Evolutionary conservation across 2,797 vertebrate genomes (phyloP), one percentile per base, ranked within the genome.

Genomic region (Rhinatrema bivittatum): DNA sequence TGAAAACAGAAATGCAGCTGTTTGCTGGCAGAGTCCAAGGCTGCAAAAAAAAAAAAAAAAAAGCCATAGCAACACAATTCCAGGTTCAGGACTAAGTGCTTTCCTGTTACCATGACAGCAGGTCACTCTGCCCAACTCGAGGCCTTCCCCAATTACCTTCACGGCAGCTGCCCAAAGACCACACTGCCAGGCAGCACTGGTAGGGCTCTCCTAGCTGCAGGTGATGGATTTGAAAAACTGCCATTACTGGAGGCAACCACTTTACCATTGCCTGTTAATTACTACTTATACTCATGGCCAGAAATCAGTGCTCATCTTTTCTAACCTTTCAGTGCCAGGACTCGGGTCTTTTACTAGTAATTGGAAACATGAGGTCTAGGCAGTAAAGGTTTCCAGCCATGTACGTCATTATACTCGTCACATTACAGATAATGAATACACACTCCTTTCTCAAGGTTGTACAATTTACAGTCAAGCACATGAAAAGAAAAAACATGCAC

Each of bases 261-360:
- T 38, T 19, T n/a, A 23, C 44, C 40, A 21, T 18, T 7, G 16
- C n/a, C n/a, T 1, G 20, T 37, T 49, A 30, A 39, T 14, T 28
- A 20, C 9, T 9, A 11, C 24, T 57, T 36, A 27, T 30, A n/a
- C 45, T 56, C 18, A 39, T 33, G 19, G 13, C 21, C 1, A 36
- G 21, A 33, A 9, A 40, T 29, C 41, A 65, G 55, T 55, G 10
- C 13, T 7, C 34, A 38, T 29, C 13, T 20, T 39, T 46, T 18
- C 20, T 14, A 20, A 12, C 35, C 28, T 36, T 15, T 52, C 48
- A 26, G 38, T 30, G 51, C 39, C 45, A 56, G 3, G 26, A 14
- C 50, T 45, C 47, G 20, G 3, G 16, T 30, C 25, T 13, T 47
- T 50, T 39, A 16, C 13, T 39, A 11, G 30, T 34, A 47, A 47